Base-by-base conservation (phyloP, 2,113 vertebrate species). In the Perca schrenkii region DNA sequence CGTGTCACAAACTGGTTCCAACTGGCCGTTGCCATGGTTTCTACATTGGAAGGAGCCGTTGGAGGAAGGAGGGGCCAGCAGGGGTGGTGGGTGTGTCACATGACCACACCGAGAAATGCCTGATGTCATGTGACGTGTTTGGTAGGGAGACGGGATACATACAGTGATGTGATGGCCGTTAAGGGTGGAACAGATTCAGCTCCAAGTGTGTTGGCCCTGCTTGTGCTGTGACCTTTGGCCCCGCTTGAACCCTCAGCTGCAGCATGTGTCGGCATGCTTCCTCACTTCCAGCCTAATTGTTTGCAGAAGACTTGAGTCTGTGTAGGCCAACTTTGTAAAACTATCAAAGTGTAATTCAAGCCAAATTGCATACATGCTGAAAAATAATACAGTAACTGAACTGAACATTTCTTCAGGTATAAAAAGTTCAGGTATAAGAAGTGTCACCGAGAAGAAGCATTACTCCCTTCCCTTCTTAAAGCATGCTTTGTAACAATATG, bases 1-100 rank as follows among this genome's bases (percentile, higher is more conserved):
- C 91, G 88, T 97, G 96, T 97, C 96, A 96, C 90, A 94, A 95
- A 96, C 97, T 95, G 95, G 97, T 96, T 96, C 92, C 92, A 96
- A 95, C 97, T 93, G 94, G 96, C 94, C 86, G 96, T 97, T 97
- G 93, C 96, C 95, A 97, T 97, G 96, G 97, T 96, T 98, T 96
- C 96, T 87, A 92, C 88, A 70, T 89, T 93, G 95, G 94, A 95
- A 92, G 95, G 95, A 95, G 96, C 93, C 86, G 94, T 94, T 94
- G 92, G 93, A 92, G 92, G 83, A 93, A 90, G 94, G 94, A 94
- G 93, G 93, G 92, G 90, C 89, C 56, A 64, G 77, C 31, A 80
- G 73, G 85, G 88, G 52, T 74, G 66, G 88, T 91, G 92, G 90
- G 94, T 87, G 93, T 93, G 95, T 97, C 97, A 97, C 91, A 90